Conservation (phyloP, 2,113 vertebrate genomes). For the Phycodurus eques region DNA sequence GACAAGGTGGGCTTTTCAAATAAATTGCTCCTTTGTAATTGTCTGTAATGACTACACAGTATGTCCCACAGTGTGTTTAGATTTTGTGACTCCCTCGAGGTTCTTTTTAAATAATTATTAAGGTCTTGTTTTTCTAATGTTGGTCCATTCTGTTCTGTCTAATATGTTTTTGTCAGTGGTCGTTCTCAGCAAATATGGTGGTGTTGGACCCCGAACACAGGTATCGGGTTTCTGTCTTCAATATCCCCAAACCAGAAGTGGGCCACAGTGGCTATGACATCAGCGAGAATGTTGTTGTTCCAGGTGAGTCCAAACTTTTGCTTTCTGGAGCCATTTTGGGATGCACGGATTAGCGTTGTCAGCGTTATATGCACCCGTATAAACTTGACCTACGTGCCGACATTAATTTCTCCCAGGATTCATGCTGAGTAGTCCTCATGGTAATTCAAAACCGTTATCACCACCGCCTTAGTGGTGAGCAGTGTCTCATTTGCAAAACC, state of each 20-base stretch:
- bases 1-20: conserved; percentile 49
- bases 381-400: no score
- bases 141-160: no score
- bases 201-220: conserved; percentile 55
- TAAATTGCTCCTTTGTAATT: neutral
- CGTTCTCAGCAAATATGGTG: conserved; percentile 61
- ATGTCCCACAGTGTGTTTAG: no score
- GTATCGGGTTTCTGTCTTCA: conserved; percentile 66
- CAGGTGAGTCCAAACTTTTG: conserved; percentile 45
- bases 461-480: no score
- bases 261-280: conserved; percentile 50
- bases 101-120: neutral
- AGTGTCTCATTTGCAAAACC: no score
- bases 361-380: no score
- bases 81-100: neutral
- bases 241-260: conserved; percentile 69
- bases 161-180: conserved; percentile 60
- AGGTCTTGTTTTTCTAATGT: neutral
- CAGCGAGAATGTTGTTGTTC: conserved; percentile 17
- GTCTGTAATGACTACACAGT: neutral
- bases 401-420: no score
- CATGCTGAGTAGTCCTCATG: no score
- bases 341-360: no score
- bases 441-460: no score
- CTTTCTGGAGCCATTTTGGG: no score